Conservation (phyloP, 2,797 vertebrate species). For the Pangasius mekongensis region DNA sequence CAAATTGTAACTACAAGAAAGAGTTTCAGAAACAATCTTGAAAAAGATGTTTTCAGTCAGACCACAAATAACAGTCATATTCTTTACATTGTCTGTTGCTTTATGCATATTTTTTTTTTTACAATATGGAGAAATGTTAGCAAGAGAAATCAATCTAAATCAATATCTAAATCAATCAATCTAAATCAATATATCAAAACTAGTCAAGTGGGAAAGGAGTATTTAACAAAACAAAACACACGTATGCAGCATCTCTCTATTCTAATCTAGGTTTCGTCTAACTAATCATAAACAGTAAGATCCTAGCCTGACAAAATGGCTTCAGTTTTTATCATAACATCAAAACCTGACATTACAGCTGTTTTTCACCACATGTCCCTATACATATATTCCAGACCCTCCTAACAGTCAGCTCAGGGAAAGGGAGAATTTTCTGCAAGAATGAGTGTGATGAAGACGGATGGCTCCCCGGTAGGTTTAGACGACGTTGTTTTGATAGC, state of each 20-base stretch:
- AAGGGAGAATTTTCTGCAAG: neutral
- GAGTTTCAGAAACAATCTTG: neutral
- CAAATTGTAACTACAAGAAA: neutral
- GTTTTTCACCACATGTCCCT: neutral
- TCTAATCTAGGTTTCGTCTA: neutral
- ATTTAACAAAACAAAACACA: neutral
- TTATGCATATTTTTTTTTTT: neutral
- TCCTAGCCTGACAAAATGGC: neutral
- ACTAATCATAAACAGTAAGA: neutral
- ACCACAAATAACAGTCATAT: neutral
- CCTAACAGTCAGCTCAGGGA: neutral
- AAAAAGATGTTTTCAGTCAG: neutral
- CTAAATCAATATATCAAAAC: too few relatives aligned
- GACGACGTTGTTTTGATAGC: slow-evolving; percentile 33
- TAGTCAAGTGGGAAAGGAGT: neutral
- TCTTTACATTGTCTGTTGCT: neutral
- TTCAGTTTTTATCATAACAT: neutral
- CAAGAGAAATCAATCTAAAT: neutral
- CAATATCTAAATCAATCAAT: too few relatives aligned
- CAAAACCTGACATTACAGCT: neutral
- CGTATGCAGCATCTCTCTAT: neutral
- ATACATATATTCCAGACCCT: neutral
- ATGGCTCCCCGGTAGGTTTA: slow-evolving; percentile 15
- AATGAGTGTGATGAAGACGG: slow-evolving; percentile 15
- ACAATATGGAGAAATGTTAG: neutral